These are phyloP conservation scores for Lottia gigantea DNA, from an alignment of 2,888 invertebrate species.

Conservation along the genomic window DNA sequence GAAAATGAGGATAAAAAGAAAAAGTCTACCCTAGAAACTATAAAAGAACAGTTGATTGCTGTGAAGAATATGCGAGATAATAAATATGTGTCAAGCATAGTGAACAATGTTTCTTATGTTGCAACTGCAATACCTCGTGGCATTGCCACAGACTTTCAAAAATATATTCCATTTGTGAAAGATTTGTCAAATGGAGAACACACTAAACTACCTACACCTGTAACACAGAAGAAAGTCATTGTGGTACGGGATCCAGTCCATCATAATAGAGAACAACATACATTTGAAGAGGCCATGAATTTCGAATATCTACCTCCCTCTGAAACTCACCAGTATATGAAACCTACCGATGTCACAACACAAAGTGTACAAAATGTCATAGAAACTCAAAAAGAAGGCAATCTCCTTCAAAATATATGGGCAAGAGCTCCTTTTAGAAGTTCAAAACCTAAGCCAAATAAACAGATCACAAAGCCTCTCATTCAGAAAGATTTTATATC, in stretches of 20 bases:
- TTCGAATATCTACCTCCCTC: slow-evolving; percentile 28
- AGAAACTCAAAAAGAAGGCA: slow-evolving; percentile 18
- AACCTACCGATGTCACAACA: not conserved
- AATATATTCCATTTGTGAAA: slow-evolving; percentile 17
- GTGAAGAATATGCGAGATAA: slow-evolving; percentile 17
- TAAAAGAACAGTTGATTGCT: slow-evolving; percentile 18
- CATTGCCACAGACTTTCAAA: slow-evolving; percentile 14
- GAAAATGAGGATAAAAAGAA: slow-evolving; percentile 10
- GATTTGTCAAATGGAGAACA: not conserved
- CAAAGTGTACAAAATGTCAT: not conserved
- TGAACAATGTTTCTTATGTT: slow-evolving; percentile 7
- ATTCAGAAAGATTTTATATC: slow-evolving; percentile 44
- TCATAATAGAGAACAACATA: slow-evolving; percentile 18
- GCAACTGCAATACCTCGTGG: slow-evolving; percentile 10
- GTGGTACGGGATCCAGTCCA: not conserved
- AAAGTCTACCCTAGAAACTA: slow-evolving; percentile 13
- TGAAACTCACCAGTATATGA: slow-evolving; percentile 13
- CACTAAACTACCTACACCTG: not conserved
- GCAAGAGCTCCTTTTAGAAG: slow-evolving; percentile 7
- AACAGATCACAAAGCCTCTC: slow-evolving; percentile 34
- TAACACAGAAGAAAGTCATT: not conserved
- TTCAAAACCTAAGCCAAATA: slow-evolving; percentile 12
- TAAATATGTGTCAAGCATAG: slow-evolving; percentile 1
- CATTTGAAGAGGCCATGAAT: slow-evolving; percentile 30
- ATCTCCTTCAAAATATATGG: slow-evolving; percentile 16